Conservation (phyloP, 2,888 invertebrate genomes). For the Zele albiditarsus region DNA sequence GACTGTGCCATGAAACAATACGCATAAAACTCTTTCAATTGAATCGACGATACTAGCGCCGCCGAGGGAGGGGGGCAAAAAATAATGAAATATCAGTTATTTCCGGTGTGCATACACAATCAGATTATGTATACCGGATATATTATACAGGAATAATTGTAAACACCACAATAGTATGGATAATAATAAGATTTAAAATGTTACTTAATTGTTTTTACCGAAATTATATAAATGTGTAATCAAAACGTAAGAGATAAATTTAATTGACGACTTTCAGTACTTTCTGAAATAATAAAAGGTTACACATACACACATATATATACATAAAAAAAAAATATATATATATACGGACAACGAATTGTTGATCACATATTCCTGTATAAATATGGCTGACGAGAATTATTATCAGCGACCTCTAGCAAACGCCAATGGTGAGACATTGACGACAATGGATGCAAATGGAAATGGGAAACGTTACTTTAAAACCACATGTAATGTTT, state of each 20-base stretch:
- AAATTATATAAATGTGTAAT: not conserved
- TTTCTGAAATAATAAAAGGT: not conserved
- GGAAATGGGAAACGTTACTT: constrained; percentile 78
- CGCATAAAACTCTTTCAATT: too few species aligned
- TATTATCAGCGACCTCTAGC: constrained; percentile 48
- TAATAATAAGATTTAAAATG: not conserved
- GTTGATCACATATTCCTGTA: not conserved
- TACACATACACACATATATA: not conserved
- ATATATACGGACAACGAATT: not conserved
- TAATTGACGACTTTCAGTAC: not conserved
- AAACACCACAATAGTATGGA: not conserved
- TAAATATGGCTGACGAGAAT: constrained; percentile 48
- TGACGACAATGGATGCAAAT: constrained; percentile 73
- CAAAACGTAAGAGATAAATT: not conserved
- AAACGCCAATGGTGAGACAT: constrained; percentile 49
- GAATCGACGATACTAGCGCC: not conserved
- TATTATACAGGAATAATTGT: not conserved
- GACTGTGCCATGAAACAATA: too few species aligned
- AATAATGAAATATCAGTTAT: not conserved
- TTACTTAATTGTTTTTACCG: not conserved
- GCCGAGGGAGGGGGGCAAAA: not conserved
- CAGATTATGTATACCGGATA: not conserved
- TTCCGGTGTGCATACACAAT: not conserved
- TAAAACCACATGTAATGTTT: constrained; percentile 77
- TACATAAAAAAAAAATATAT: not conserved